Base-by-base conservation (phyloP, 92 coral and sea anemone genomes). In the Metridium senile region DNA sequence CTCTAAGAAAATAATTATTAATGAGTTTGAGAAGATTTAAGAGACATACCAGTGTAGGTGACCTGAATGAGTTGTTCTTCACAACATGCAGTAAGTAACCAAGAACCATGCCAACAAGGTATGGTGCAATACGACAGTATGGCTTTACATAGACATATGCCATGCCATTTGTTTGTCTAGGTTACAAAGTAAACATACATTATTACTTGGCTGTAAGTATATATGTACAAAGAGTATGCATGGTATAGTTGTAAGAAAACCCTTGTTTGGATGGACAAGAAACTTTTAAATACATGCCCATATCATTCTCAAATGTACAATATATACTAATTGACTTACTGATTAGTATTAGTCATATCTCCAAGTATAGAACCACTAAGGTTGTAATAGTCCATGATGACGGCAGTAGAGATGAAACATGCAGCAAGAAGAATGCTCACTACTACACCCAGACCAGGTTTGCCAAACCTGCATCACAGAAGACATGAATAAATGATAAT, bases 81-180 rank as follows among this genome's bases (percentile, higher is more conserved):
- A 51, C 68, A 27, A n/a, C 45, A 25, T 67, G 45, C 57, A 90
- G 65, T 0, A 88, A 16, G 65, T 91, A 91, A 0, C 97, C 98
- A 34, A 91, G 84, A 33, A 82, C 76, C 74, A 93, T 83, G 0
- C 98, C 98, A 33, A 93, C 97, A 66, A 93, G 85, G 45, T 93
- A 93, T 2, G 97, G 97, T 22, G 96, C 82, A 46, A 91, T 88
- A 43, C 98, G 98, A 71, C 98, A 93, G 74, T 93, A 93, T 0
- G 98, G 98, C 73, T 93, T 93, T 26, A 78, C 74, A 69, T 93
- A 93, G 1, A 84, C 78, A 52, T 75, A 68, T 29, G 65, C 6
- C 20, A 54, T 13, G 59, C 4, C 4, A 54, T 54, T 10, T 10
- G 66, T 29, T 6, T 61, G 29, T 10, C 66, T 61, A 18, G 32